Conservation (phyloP, 2,113 vertebrate species). For the Albula glossodonta region DNA sequence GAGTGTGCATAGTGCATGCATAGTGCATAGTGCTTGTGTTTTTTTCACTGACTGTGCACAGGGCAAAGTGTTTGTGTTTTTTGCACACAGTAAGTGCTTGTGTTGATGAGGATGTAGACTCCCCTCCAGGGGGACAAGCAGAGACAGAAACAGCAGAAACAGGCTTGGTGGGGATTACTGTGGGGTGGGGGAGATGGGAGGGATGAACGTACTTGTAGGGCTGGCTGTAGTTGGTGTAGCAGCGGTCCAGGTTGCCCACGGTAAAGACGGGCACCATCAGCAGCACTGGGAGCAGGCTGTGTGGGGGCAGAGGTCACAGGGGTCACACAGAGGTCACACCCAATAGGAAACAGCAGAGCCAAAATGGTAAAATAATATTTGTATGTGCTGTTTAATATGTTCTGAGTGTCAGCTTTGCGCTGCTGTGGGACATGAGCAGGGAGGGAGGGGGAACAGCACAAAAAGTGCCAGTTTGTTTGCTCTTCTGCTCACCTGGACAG, state of each 20-base stretch:
- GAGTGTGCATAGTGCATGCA: neutral
- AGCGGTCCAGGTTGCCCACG: conserved; percentile 70
- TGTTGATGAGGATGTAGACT: neutral
- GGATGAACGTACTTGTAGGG: conserved; percentile 74
- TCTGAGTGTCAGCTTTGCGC: neutral
- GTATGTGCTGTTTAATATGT: too few species aligned
- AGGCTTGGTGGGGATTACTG: neutral
- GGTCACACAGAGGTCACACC: neutral
- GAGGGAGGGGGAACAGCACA: neutral
- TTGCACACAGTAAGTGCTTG: neutral
- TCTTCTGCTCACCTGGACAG: conserved; percentile 65
- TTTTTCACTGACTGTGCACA: too few species aligned
- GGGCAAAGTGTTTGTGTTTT: too few species aligned
- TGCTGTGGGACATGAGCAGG: neutral
- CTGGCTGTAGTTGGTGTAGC: conserved; percentile 79
- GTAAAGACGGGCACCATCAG: conserved; percentile 81
- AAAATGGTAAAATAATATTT: neutral
- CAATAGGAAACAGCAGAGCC: neutral
- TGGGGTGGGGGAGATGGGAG: too few species aligned
- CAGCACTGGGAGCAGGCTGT: conserved; percentile 77
- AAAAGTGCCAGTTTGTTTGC: neutral
- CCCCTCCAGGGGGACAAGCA: too few species aligned
- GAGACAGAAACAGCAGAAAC: neutral
- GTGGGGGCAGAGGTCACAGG: conserved; percentile 25
- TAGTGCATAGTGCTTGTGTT: too few species aligned